These are phyloP conservation scores for Sinotaia quadrata DNA, from an alignment of 2,888 invertebrate genomes.

Conservation along the genomic window DNA sequence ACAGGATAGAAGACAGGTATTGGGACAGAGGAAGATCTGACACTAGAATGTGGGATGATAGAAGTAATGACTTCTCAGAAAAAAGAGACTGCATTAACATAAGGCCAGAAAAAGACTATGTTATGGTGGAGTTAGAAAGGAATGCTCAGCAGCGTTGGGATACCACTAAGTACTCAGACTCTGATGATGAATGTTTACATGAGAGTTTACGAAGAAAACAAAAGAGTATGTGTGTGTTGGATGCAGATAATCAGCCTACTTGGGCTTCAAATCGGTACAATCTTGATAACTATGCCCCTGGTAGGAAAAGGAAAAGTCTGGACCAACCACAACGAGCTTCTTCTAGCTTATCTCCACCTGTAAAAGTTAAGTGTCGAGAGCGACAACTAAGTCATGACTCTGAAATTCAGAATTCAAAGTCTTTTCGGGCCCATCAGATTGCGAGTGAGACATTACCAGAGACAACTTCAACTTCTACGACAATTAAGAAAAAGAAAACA, in stretches of 20 bases:
- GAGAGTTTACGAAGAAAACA: conserved; percentile 17
- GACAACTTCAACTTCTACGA: background rate
- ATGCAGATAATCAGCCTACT: background rate
- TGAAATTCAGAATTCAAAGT: background rate
- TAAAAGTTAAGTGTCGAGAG: conserved; percentile 2
- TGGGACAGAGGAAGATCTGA: background rate
- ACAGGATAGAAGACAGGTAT: too few relatives aligned
- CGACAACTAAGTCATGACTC: background rate
- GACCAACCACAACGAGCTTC: background rate
- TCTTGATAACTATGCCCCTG: conserved; percentile 4
- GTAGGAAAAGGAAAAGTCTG: background rate
- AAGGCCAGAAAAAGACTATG: background rate
- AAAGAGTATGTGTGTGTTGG: background rate
- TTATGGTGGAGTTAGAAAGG: background rate
- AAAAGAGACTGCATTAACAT: background rate
- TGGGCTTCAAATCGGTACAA: conserved; percentile 13
- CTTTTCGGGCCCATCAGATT: background rate
- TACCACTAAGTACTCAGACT: conserved; percentile 17
- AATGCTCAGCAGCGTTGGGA: background rate
- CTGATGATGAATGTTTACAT: conserved; percentile 23
- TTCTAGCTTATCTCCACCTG: background rate
- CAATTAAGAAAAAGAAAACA: background rate
- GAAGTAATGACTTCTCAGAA: background rate
- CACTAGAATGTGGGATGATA: background rate
- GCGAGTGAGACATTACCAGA: background rate